phyloP scores from a whole-genome alignment of 2,888 invertebrate species.

The Meliscaeva auricollis region DNA sequence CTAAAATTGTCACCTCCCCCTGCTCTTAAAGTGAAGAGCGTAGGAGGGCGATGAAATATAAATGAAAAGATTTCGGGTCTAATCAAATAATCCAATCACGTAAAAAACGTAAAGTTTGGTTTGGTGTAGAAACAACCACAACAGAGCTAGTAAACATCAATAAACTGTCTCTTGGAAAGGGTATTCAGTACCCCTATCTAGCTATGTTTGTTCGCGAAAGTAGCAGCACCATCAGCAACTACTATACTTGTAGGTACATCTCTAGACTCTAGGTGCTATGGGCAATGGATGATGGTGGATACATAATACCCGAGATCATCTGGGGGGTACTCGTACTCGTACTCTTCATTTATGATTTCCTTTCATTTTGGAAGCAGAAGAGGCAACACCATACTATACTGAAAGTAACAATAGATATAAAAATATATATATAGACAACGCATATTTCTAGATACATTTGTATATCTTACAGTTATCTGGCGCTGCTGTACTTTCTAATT shows the following conservation, averaged over 20 bases:
- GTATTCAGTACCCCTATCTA: conserved; percentile 19
- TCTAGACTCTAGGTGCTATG: too few species aligned
- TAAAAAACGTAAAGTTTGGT: conserved; percentile 48
- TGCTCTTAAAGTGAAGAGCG: conserved; percentile 23
- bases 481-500: conserved; percentile 73
- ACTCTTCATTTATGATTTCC: conserved; percentile 69
- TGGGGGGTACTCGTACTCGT: too few species aligned
- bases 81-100: conserved; percentile 70
- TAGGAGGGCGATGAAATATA: conserved; percentile 26
- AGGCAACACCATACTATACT: too few species aligned
- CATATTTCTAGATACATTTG: conserved; percentile 68
- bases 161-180: conserved; percentile 1
- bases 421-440: conserved; percentile 55
- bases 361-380: conserved; percentile 61
- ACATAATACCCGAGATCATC: conserved; percentile 46
- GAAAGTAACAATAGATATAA: conserved; percentile 23
- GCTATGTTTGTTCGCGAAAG: conserved; percentile 63
- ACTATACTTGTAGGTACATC: background rate
- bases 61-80: conserved; percentile 13
- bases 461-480: conserved; percentile 66
- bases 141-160: conserved; percentile 23
- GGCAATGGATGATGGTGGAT: conserved; percentile 15
- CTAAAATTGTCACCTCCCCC: conserved; percentile 6
- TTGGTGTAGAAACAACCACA: background rate
- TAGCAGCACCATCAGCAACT: conserved; percentile 5